Percentiles rank a stretch among this genome's conserved stretches.
phyloP scores from a whole-genome alignment of 2,888 invertebrate species.

The Leptinotarsa juncta region DNA sequence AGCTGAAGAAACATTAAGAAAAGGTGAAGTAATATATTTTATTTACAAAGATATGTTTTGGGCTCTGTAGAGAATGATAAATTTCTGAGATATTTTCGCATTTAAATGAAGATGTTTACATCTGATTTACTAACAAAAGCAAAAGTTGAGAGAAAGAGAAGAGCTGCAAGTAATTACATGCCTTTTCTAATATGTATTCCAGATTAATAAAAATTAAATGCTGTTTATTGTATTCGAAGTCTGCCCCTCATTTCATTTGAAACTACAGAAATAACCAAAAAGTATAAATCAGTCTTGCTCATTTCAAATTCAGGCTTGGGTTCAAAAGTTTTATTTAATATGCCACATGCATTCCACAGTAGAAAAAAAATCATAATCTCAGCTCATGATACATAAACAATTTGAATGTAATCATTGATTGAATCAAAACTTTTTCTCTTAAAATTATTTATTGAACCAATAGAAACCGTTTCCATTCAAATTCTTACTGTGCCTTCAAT shows the following conservation, averaged over 20 bases:
- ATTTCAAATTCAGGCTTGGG: neutral
- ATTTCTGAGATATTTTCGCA: neutral
- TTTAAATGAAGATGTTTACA: slow-evolving; percentile 5
- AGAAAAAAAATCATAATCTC: neutral
- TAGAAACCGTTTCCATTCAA: no score
- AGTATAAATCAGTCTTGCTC: neutral
- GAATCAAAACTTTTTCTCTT: no score
- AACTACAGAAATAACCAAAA: neutral
- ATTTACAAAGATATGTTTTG: neutral
- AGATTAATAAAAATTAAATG: no score
- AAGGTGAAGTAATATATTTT: no score
- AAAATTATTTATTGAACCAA: no score
- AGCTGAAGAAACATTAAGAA: no score
- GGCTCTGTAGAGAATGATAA: no score
- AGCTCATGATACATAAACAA: neutral
- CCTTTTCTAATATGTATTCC: neutral
- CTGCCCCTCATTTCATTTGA: neutral
- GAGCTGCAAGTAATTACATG: neutral
- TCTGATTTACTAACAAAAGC: neutral
- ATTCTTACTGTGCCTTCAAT: no score
- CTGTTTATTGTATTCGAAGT: no score
- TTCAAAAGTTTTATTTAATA: neutral
- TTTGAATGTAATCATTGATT: neutral
- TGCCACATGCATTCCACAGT: neutral
- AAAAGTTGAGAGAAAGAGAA: neutral